A percentile compares a stretch with the other conserved stretches of the same genome.
Conservation (phyloP, 1,140 invertebrate genomes). For the Bombus turneri region DNA sequence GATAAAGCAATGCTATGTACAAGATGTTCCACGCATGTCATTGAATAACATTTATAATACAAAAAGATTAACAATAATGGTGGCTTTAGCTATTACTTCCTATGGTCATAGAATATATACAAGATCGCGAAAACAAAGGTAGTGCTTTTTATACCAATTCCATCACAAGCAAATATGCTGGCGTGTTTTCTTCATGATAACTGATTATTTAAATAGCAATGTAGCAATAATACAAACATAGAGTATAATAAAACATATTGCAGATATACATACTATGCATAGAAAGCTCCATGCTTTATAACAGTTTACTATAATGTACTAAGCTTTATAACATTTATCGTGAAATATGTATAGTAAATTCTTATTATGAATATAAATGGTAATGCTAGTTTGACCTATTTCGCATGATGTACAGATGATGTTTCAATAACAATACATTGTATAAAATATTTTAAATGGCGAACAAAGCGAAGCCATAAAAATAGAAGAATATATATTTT, state of each 20-base stretch:
- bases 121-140: conserved; percentile 21
- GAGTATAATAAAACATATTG: neutral
- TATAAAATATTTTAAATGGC: conserved; percentile 35
- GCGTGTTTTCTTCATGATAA: neutral
- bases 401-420: neutral
- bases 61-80: conserved; percentile 35
- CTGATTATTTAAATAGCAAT: conserved; percentile 4
- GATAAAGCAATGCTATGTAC: conserved; percentile 37
- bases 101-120: conserved; percentile 32
- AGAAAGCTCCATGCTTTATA: neutral
- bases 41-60: conserved; percentile 31
- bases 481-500: conserved; percentile 44
- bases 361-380: neutral
- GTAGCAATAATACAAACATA: neutral
- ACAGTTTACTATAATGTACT: neutral
- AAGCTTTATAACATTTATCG: conserved; percentile 3
- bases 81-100: neutral
- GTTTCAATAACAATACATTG: neutral
- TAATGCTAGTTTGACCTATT: neutral
- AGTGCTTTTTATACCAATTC: neutral
- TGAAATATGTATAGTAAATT: conserved; percentile 2
- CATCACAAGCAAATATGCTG: neutral
- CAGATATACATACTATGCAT: neutral
- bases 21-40: conserved; percentile 20
- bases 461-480: conserved; percentile 30